A percentile compares a stretch with the other conserved stretches of the same genome.
These are phyloP conservation scores for Fulica atra DNA, from an alignment of 2,113 vertebrate species.

Conservation along the genomic window DNA sequence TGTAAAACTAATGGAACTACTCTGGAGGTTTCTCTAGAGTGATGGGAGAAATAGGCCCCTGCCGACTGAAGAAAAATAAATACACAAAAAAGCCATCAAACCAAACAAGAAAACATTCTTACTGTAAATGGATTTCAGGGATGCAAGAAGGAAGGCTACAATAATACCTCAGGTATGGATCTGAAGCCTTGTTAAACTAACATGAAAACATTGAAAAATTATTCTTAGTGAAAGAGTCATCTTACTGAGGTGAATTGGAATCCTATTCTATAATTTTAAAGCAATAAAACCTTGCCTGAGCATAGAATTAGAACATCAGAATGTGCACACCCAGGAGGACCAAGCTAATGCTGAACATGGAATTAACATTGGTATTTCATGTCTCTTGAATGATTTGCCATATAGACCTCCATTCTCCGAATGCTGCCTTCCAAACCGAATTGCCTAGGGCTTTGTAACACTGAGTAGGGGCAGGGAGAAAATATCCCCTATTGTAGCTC, in stretches of 20 bases:
- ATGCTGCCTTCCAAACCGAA: neutral
- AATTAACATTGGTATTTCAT: constrained; percentile 1
- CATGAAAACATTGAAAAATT: neutral
- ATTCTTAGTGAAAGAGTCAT: neutral
- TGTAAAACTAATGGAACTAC: neutral
- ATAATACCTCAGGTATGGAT: neutral
- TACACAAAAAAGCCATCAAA: neutral
- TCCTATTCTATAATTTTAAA: neutral
- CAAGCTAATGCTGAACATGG: neutral
- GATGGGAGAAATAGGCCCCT: neutral
- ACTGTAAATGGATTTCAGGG: neutral
- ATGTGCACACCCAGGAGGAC: neutral
- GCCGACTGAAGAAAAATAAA: neutral
- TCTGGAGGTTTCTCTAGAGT: neutral
- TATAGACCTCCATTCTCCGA: neutral
- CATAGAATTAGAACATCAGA: neutral
- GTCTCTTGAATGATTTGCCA: neutral
- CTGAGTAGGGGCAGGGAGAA: neutral
- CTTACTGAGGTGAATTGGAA: neutral
- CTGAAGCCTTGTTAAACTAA: neutral
- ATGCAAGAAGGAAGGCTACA: neutral
- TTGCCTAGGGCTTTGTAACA: neutral
- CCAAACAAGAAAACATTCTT: neutral
- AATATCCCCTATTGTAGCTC: neutral
- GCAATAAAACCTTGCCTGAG: neutral